A percentile compares a stretch with the other conserved stretches of the same genome.
Evolutionary conservation across 2,888 invertebrate genomes (phyloP).

Genomic region (Troides helena): DNA sequence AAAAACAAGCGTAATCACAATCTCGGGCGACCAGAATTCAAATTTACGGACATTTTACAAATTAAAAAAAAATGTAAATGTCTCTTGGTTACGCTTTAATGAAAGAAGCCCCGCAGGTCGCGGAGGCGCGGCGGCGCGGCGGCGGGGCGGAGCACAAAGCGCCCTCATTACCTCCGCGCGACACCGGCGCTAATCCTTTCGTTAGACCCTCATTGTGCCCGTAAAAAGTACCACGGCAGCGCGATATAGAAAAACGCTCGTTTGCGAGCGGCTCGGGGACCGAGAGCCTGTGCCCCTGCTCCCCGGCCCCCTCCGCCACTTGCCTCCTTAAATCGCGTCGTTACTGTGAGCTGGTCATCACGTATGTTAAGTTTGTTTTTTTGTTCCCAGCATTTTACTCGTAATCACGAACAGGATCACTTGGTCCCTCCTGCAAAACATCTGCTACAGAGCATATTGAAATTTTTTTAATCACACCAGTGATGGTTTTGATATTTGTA

Average conservation of each 20-base stretch:
- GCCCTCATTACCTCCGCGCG: constrained; percentile 68
- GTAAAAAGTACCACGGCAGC: constrained; percentile 34
- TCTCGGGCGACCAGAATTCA: constrained; percentile 55
- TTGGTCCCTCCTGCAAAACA: too few species aligned
- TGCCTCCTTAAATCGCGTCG: background rate
- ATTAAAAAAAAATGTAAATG: constrained; percentile 54
- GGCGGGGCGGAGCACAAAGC: constrained; percentile 57
- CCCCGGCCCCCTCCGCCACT: background rate
- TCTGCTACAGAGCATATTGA: too few species aligned
- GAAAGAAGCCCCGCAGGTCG: constrained; percentile 60
- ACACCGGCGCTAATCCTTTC: constrained; percentile 75
- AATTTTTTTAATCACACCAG: too few species aligned
- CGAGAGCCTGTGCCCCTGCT: background rate
- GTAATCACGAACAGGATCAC: too few species aligned
- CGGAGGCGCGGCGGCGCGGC: too few species aligned
- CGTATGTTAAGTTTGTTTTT: background rate
- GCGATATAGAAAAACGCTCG: constrained; percentile 39
- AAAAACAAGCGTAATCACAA: too few species aligned
- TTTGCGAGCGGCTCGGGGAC: constrained; percentile 13
- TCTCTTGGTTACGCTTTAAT: constrained; percentile 67
- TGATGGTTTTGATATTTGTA: too few species aligned
- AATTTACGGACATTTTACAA: constrained; percentile 48
- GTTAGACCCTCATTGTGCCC: constrained; percentile 71
- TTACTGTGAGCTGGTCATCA: background rate
- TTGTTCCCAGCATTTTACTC: too few species aligned